phyloP scores from a whole-genome alignment of 2,797 vertebrate species.

The Poeciliopsis infans region DNA sequence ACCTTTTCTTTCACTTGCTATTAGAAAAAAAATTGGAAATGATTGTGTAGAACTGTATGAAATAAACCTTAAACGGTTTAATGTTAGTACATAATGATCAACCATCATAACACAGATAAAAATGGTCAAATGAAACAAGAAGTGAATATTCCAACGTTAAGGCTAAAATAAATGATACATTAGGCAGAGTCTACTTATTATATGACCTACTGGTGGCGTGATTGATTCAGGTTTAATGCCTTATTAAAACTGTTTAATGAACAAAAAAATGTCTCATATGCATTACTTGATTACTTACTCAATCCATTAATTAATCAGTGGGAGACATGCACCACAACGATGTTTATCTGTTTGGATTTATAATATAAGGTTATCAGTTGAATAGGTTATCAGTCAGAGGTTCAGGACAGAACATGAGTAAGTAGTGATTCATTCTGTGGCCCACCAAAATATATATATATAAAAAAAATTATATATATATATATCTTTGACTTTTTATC shows the following conservation, averaged over 20 bases:
- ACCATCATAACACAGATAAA: not conserved
- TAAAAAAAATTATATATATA: no score
- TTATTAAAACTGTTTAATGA: not conserved
- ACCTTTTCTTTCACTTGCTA: not conserved
- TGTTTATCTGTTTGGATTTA: not conserved
- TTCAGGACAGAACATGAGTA: not conserved
- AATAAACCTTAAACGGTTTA: not conserved
- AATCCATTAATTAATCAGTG: not conserved
- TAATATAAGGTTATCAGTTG: not conserved
- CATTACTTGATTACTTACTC: not conserved
- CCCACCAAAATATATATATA: not conserved
- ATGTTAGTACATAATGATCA: not conserved
- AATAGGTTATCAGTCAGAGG: not conserved
- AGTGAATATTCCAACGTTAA: not conserved
- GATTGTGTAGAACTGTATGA: not conserved
- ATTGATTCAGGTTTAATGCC: not conserved
- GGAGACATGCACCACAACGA: not conserved
- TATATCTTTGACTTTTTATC: not conserved
- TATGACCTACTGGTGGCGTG: not conserved
- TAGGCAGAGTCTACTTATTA: not conserved
- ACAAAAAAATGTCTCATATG: not conserved
- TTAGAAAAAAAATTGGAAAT: not conserved
- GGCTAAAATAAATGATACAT: not conserved
- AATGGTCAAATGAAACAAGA: not conserved
- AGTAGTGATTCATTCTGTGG: not conserved